Evolutionary conservation across 2,797 vertebrate genomes (phyloP), one percentile per base, ranked within the genome.

Genomic region (Borostomias antarcticus): DNA sequence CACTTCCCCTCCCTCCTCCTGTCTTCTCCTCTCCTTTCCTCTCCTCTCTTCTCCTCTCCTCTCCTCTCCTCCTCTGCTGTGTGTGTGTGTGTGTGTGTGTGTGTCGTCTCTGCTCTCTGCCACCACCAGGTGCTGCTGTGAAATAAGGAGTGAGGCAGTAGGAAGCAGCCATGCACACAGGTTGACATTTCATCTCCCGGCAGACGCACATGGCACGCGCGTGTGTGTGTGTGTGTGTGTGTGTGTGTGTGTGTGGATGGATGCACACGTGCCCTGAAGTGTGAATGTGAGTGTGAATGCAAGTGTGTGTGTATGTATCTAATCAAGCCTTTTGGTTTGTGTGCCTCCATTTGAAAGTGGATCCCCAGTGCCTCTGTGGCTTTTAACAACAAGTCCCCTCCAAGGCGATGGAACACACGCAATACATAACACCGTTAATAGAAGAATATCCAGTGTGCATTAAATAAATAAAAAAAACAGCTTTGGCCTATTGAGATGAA

Each of bases 91-190:
- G 66, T 56, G 77, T 75, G 80, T 64, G 74, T 72, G 62, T 69
- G 72, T 79, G 63, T 79, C 62, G 75, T 82, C 81, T 82, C 82
- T 90, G 85, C 91, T 84, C 70, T 77, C 84, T 90, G 89, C 86
- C 88, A 89, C 92, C 92, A 92, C 89, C 89, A 92, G 92, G 91
- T 93, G 92, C 86, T 92, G 91, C 92, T 93, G 89, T 93, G 88
- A 92, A 92, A 89, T 92, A 91, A 92, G 91, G 77, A 90, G 86
- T 89, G 19, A 17, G 45, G 54, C 77, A 58, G 81, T 80, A 80
- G 82, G 78, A 90, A 81, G 86, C 85, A 87, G 85, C 80, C 83
- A 79, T 76, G 86, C 85, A 84, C 88, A 82, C 74, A 85, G 83
- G 80, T 86, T 91, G 87, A 92, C 90, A 92, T 91, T 87, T 89